Evolutionary conservation across 2,797 vertebrate genomes (phyloP).

Genomic region (Malacoraja senta): DNA sequence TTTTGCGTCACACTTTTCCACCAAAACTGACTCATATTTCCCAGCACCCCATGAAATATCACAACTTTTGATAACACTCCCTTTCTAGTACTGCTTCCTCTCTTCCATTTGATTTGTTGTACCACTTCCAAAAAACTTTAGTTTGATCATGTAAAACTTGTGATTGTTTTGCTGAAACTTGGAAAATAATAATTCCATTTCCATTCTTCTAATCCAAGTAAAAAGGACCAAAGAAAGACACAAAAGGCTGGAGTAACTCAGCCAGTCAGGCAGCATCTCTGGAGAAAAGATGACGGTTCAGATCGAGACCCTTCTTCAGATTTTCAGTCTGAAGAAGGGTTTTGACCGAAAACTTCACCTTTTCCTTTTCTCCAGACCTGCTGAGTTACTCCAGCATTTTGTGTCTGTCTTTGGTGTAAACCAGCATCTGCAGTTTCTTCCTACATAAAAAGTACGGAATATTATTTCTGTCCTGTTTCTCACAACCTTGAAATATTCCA

Average conservation of each 20-base stretch:
- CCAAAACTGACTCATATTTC: slow-evolving; percentile 23
- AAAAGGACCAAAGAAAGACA: background rate
- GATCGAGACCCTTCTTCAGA: too few species aligned
- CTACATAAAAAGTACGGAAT: background rate
- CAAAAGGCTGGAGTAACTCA: too few species aligned
- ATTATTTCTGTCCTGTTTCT: background rate
- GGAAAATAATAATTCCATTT: background rate
- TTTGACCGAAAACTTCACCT: too few species aligned
- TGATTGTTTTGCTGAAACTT: background rate
- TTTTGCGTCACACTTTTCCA: slow-evolving; percentile 24
- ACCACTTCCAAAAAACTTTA: background rate
- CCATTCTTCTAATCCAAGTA: background rate
- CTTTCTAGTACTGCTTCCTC: background rate
- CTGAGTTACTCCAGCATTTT: too few species aligned
- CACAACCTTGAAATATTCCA: background rate
- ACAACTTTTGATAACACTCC: slow-evolving; percentile 20
- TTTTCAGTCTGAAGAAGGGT: too few species aligned
- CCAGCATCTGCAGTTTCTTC: too few species aligned
- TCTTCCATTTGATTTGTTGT: background rate
- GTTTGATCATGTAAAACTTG: background rate
- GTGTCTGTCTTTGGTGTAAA: too few species aligned
- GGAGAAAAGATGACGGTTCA: too few species aligned
- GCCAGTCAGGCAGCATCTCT: too few species aligned
- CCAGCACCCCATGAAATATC: slow-evolving; percentile 9
- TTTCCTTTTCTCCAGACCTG: too few species aligned